Evolutionary conservation across 2,797 vertebrate genomes (phyloP).

Genomic region (Chloroceryle inda): DNA sequence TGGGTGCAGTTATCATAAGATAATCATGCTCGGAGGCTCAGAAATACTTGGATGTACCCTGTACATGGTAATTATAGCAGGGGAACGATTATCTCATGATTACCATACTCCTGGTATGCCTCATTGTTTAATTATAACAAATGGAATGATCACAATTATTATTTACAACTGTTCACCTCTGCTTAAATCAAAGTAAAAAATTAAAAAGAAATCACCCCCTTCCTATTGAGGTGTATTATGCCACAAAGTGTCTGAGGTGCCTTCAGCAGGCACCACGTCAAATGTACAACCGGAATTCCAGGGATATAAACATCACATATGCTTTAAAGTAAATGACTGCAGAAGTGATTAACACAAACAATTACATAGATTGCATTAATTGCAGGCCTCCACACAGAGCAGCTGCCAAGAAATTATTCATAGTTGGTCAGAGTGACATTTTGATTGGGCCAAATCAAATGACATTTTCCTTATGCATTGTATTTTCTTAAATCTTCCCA

Average conservation of each 20-base stretch:
- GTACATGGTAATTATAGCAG: constrained; percentile 67
- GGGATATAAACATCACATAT: neutral
- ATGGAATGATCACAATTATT: constrained; percentile 75
- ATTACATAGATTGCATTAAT: constrained; percentile 55
- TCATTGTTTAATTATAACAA: constrained; percentile 82
- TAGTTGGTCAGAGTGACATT: constrained; percentile 70
- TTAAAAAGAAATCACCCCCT: neutral
- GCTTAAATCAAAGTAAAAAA: constrained; percentile 63
- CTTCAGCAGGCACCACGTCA: neutral
- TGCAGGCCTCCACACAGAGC: constrained; percentile 31
- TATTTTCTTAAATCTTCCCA: constrained; percentile 35
- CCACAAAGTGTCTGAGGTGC: neutral
- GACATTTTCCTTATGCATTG: constrained; percentile 49
- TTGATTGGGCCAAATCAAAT: constrained; percentile 61
- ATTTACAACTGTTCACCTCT: constrained; percentile 72
- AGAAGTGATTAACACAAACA: constrained; percentile 60
- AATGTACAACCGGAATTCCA: neutral
- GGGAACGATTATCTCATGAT: constrained; percentile 79
- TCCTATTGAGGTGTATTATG: neutral
- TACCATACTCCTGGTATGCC: constrained; percentile 61
- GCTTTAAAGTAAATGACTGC: neutral
- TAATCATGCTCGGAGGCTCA: constrained; percentile 70
- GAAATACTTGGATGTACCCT: constrained; percentile 71
- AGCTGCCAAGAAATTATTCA: constrained; percentile 66
- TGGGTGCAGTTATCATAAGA: constrained; percentile 58